These are phyloP conservation scores for Caenorhabditis japonica DNA, from an alignment of 2,888 invertebrate species.

Conservation along the genomic window DNA sequence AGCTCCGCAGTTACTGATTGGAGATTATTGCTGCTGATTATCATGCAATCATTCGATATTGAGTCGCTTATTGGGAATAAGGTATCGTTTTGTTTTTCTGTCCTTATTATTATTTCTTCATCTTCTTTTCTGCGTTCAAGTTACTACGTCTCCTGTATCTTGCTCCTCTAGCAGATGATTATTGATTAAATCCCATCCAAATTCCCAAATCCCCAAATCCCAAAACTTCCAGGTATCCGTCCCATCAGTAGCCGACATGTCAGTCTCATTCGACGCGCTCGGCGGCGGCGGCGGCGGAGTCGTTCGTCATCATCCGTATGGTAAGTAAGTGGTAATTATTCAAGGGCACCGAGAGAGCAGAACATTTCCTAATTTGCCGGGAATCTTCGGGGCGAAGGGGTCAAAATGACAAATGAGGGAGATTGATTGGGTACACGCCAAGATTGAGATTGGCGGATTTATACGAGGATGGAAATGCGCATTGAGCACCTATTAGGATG, in stretches of 20 bases:
- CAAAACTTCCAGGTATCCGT: not conserved
- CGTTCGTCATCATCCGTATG: constrained; percentile 45
- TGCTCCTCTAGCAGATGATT: too few relatives aligned
- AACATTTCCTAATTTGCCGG: constrained; percentile 3
- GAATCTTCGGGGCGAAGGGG: constrained; percentile 11
- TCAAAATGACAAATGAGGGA: constrained; percentile 38
- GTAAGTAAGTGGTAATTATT: constrained; percentile 26
- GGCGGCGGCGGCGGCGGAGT: constrained; percentile 19
- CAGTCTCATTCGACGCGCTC: constrained; percentile 24
- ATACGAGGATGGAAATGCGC: constrained; percentile 1
- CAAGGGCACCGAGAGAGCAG: not conserved
- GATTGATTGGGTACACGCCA: constrained; percentile 23
- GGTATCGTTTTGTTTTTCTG: too few relatives aligned
- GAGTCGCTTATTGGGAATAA: constrained; percentile 60
- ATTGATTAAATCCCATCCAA: too few relatives aligned
- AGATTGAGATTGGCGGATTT: constrained; percentile 1
- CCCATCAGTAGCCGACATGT: constrained; percentile 4
- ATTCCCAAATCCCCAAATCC: too few relatives aligned
- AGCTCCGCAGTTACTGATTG: too few relatives aligned
- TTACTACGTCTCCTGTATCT: not conserved
- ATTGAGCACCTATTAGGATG: constrained; percentile 34
- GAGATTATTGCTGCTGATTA: too few relatives aligned
- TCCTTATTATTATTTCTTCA: not conserved
- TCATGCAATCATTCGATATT: constrained; percentile 59
- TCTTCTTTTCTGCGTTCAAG: not conserved